Evolutionary conservation across 1,140 invertebrate genomes (phyloP).

Genomic region (Gryllus bimaculatus): DNA sequence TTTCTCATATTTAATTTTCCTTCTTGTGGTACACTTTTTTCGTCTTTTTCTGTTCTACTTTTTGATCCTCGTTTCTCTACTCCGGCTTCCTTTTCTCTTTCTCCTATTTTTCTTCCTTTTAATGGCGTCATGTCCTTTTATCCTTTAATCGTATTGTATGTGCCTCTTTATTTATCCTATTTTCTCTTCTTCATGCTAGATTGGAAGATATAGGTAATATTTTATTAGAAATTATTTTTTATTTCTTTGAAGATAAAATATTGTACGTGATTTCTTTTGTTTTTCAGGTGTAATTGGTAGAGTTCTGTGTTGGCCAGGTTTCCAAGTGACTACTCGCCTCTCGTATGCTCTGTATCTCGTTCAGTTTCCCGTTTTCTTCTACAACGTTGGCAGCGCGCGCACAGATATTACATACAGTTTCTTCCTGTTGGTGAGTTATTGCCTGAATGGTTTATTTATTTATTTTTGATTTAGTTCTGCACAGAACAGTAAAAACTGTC

Average conservation of each 20-base stretch:
- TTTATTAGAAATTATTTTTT: background rate
- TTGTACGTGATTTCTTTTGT: too few species aligned
- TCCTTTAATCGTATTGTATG: background rate
- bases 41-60: background rate
- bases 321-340: slow-evolving; percentile 48
- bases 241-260: background rate
- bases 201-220: background rate
- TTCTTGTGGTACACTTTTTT: background rate
- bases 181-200: background rate
- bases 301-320: slow-evolving; percentile 48
- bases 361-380: slow-evolving; percentile 59
- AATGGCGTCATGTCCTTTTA: background rate
- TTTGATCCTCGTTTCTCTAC: background rate
- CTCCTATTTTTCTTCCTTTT: background rate
- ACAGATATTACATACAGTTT: slow-evolving; percentile 39
- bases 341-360: slow-evolving; percentile 57
- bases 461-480: background rate
- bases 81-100: background rate
- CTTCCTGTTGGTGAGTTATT: slow-evolving; percentile 26
- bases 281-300: slow-evolving; percentile 39
- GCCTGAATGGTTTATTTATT: background rate
- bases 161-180: background rate
- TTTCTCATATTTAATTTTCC: slow-evolving; percentile 1
- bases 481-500: background rate
- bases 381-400: slow-evolving; percentile 48